Percentiles rank a stretch among this genome's conserved stretches.
Conservation (phyloP, 92 coral and sea anemone genomes). For the Metridium senile region DNA sequence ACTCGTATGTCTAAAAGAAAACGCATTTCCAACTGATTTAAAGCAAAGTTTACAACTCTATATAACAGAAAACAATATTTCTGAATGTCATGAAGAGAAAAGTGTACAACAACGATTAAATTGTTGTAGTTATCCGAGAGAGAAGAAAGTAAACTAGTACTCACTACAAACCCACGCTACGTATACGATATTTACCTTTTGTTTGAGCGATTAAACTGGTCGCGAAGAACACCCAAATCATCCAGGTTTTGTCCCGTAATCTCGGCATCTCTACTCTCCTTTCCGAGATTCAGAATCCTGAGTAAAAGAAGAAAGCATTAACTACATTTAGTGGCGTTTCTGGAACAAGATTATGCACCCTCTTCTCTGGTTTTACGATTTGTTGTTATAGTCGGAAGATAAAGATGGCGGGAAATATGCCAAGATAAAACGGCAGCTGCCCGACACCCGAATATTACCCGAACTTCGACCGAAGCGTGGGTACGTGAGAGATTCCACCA, state of each 20-base stretch:
- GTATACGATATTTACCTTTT: conserved; percentile 71
- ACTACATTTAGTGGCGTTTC: conserved; percentile 28
- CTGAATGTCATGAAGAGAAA: not conserved
- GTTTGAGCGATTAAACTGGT: conserved; percentile 59
- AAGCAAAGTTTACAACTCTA: not conserved
- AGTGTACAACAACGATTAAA: not conserved
- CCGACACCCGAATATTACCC: conserved; percentile 26
- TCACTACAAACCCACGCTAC: conserved; percentile 54
- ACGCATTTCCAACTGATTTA: not conserved
- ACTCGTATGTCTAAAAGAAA: conserved; percentile 15
- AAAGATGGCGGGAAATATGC: conserved; percentile 41
- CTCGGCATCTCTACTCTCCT: conserved; percentile 32
- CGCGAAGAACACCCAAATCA: conserved; percentile 35
- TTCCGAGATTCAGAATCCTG: conserved; percentile 26
- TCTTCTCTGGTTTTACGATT: conserved; percentile 28
- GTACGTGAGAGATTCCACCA: conserved; percentile 10
- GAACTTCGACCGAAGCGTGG: conserved; percentile 20
- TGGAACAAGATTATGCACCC: conserved; percentile 4
- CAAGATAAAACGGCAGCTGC: conserved; percentile 25
- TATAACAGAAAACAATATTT: not conserved
- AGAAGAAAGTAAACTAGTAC: conserved; percentile 16
- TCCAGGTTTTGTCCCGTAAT: conserved; percentile 33
- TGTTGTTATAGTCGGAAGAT: conserved; percentile 21
- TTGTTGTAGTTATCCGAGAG: conserved; percentile 8
- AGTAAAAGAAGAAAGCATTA: conserved; percentile 13